phyloP scores from a whole-genome alignment of 2,113 vertebrate genomes.

The Anhinga rufa region DNA sequence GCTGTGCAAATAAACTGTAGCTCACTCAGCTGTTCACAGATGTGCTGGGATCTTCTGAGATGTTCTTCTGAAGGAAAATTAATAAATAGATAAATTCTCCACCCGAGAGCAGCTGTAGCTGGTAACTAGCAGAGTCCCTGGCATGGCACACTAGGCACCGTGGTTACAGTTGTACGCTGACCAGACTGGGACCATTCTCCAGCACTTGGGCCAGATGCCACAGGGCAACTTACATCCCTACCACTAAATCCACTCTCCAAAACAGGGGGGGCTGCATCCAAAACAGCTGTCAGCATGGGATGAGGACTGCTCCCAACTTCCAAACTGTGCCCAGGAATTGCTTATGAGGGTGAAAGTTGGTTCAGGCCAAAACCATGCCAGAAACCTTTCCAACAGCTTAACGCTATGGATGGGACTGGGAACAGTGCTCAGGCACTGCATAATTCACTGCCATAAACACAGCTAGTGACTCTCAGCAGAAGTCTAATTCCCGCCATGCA shows the following conservation, averaged over 20 bases:
- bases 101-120: accelerated
- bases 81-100: background rate
- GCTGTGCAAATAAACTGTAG: background rate
- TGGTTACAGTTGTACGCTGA: background rate
- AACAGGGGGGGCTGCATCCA: background rate
- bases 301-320: background rate
- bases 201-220: background rate
- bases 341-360: background rate
- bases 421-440: background rate
- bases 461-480: background rate
- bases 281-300: background rate
- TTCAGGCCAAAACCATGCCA: background rate
- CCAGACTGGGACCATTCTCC: background rate
- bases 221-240: background rate
- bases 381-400: background rate
- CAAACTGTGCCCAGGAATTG: background rate
- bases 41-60: background rate
- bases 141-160: accelerated
- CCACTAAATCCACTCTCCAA: background rate
- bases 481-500: background rate
- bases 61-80: background rate
- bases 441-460: background rate
- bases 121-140: background rate
- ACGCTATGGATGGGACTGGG: background rate
- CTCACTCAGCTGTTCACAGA: background rate